Evolutionary conservation across 2,113 vertebrate genomes (phyloP).

Genomic region (Nestor notabilis): DNA sequence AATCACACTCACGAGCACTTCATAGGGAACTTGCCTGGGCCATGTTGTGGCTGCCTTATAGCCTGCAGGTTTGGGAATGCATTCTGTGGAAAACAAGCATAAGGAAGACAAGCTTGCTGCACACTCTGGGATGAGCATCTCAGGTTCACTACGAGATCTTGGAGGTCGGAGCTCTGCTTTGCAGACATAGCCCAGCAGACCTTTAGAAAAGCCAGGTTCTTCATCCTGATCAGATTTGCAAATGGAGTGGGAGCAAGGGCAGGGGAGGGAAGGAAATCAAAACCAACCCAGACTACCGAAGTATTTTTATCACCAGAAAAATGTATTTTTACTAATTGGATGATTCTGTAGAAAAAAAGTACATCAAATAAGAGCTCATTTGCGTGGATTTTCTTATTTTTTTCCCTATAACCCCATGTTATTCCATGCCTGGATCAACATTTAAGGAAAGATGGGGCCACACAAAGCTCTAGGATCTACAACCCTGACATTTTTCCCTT

Average conservation of each 20-base stretch:
- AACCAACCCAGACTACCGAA: background rate
- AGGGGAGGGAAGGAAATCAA: background rate
- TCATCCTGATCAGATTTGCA: background rate
- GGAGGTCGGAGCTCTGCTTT: background rate
- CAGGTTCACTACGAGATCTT: background rate
- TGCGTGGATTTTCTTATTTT: fast-evolving
- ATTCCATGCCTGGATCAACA: background rate
- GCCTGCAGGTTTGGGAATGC: too few species aligned
- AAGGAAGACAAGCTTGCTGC: fast-evolving
- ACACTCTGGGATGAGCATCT: background rate
- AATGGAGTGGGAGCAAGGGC: too few species aligned
- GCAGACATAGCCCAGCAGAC: background rate
- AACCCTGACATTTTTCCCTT: background rate
- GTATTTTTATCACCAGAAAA: background rate
- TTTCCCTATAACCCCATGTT: background rate
- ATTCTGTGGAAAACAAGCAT: background rate
- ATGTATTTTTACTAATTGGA: background rate
- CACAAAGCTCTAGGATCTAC: background rate
- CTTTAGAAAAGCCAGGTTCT: background rate
- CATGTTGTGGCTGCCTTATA: fast-evolving
- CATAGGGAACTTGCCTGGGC: background rate
- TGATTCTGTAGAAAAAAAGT: background rate
- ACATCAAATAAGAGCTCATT: background rate
- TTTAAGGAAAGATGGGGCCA: background rate
- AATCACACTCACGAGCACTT: background rate